Base-by-base conservation (phyloP, 2,888 invertebrate genomes). In the Lissonota sp. region DNA sequence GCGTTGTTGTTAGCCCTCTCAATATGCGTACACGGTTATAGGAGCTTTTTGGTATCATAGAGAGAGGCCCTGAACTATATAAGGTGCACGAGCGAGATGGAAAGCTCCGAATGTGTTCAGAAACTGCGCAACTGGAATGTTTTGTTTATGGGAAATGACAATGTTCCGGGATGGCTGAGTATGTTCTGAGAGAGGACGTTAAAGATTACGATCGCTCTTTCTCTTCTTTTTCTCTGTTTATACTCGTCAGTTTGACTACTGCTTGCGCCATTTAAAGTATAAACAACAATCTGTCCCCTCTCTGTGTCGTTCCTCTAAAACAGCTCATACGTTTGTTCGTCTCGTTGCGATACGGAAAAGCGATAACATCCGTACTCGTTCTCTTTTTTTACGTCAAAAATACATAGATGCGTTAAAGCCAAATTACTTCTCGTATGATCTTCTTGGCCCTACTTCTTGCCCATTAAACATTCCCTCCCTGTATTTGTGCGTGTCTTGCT, bases 101-200 rank as follows among this genome's bases (percentile, higher is more conserved):
- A 26, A 26, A 2, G 26, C 26, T 26, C 26, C 26, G 26, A 26
- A 26, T 26, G 26, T 26, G 3, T 26, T 26, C 26, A 26, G 26
- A 26, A 26, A 26, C 26, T 26, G 26, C 26, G 60, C n/a, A 26
- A 12, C 46, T 46, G 37, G 40, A 49, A 63, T 72, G 58, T 80
- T 80, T 80, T 72, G 76, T 72, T 72, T 69, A 69, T 58, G 53
- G 42, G 16, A 62, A 78, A 79, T 70, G 55, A 62, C 55, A 71
- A 58, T 80, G 57, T 76, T 71, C 44, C 66, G 14, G 44, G 57
- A 39, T n/a, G 46, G 66, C 16, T 63, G 44, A 70, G 70, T 26
- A 12, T 37, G 53, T 10, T 42, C n/a, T 53, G 12, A 46, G 57
- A 55, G 44, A 67, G 42, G 49, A 67, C 64, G 51, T 64, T 58